Evolutionary conservation across 35 echinoderm and acorn worm species (phyloP).

Genomic region (Lytechinus variegatus): DNA sequence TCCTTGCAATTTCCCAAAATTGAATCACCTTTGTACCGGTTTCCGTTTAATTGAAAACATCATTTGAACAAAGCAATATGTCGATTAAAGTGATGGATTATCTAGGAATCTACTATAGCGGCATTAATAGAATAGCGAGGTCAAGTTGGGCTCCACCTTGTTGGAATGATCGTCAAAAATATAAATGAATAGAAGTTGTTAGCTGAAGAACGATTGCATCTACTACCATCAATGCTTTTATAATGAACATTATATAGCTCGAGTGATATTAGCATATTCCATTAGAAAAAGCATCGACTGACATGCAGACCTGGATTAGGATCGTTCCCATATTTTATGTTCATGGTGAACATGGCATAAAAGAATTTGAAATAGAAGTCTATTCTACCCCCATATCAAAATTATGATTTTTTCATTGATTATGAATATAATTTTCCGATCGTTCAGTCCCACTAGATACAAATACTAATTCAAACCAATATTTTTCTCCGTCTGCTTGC

Average conservation of each 20-base stretch:
- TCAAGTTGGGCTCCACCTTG: background rate
- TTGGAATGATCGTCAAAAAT: background rate
- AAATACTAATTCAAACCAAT: no score
- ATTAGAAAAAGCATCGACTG: no score
- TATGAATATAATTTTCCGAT: no score
- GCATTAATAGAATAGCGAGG: background rate
- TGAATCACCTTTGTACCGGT: background rate
- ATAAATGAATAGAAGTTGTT: background rate
- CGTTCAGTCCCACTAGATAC: no score
- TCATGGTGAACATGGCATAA: no score
- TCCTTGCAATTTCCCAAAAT: background rate
- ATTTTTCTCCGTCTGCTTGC: no score
- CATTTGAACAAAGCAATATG: background rate
- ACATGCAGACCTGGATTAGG: no score
- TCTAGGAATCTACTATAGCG: background rate
- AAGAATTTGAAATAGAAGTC: no score
- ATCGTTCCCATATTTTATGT: no score
- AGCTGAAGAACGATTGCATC: background rate
- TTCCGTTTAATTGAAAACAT: constrained; percentile 19
- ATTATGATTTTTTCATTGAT: no score
- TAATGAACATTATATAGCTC: background rate
- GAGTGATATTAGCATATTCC: no score
- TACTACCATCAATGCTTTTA: background rate
- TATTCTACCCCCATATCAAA: no score
- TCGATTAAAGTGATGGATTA: background rate